Evolutionary conservation across 2,797 vertebrate species (phyloP).

Genomic region (Ataeniobius toweri): DNA sequence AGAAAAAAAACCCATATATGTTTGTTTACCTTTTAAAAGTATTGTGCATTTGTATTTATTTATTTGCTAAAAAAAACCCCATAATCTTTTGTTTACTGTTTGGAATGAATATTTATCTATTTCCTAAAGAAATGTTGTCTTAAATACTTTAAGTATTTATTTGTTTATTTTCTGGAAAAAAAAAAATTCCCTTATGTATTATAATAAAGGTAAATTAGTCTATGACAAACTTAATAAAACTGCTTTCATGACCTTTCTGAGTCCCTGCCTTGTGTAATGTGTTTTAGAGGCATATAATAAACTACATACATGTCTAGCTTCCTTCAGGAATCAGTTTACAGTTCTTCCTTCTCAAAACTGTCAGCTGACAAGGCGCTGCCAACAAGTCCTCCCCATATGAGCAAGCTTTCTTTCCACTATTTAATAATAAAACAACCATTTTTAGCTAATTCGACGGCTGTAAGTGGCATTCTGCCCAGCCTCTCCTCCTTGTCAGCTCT

Average conservation of each 20-base stretch:
- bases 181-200: not conserved
- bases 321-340: slow-evolving; percentile 26
- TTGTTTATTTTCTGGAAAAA: not conserved
- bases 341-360: slow-evolving; percentile 20
- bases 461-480: slow-evolving; percentile 3
- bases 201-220: not conserved
- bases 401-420: not conserved
- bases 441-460: not conserved
- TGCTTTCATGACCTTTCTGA: not conserved
- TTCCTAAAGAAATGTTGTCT: not conserved
- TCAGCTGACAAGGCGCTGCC: slow-evolving; percentile 13
- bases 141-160: not conserved
- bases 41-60: not conserved
- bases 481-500: slow-evolving; percentile 29
- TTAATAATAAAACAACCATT: not conserved
- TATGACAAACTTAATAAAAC: not conserved
- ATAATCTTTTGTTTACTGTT: too few species aligned
- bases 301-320: not conserved
- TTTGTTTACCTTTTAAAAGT: not conserved
- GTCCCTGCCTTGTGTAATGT: not conserved
- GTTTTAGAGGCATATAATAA: not conserved
- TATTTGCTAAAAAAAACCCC: not conserved
- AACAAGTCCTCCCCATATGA: slow-evolving; percentile 5
- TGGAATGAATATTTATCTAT: not conserved
- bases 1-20: not conserved